A percentile compares a stretch with the other conserved stretches of the same genome.
Evolutionary conservation across 2,113 vertebrate species (phyloP).

Genomic region (Strigops habroptila): DNA sequence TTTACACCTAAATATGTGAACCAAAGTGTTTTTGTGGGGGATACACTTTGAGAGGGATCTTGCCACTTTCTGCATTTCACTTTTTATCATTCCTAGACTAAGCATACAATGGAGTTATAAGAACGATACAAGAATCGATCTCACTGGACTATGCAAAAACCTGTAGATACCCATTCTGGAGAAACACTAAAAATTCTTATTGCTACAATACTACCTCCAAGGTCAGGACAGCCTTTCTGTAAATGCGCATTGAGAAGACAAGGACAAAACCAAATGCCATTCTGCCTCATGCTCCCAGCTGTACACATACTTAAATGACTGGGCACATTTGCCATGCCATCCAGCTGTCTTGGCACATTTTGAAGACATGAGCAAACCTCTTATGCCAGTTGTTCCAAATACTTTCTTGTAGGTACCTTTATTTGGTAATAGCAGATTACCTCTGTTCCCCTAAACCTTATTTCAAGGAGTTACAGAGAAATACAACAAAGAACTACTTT

Average conservation of each 20-base stretch:
- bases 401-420: neutral
- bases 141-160: neutral
- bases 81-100: neutral
- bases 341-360: constrained; percentile 16
- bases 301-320: neutral
- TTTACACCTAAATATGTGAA: neutral
- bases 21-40: neutral
- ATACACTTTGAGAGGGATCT: neutral
- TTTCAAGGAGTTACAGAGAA: neutral
- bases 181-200: neutral
- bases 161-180: neutral
- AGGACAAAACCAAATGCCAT: neutral
- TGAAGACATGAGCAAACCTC: neutral
- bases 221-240: neutral
- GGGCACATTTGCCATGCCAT: neutral
- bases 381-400: neutral
- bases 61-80: neutral
- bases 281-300: neutral
- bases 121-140: neutral
- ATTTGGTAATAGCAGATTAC: neutral
- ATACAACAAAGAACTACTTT: neutral
- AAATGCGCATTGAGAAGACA: neutral
- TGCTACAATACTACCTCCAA: neutral
- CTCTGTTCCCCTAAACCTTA: neutral
- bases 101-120: neutral